Evolutionary conservation across 30 jellyfish, hydroid and myxozoan genomes (phyloP).

Genomic region (Aurelia aurita): DNA sequence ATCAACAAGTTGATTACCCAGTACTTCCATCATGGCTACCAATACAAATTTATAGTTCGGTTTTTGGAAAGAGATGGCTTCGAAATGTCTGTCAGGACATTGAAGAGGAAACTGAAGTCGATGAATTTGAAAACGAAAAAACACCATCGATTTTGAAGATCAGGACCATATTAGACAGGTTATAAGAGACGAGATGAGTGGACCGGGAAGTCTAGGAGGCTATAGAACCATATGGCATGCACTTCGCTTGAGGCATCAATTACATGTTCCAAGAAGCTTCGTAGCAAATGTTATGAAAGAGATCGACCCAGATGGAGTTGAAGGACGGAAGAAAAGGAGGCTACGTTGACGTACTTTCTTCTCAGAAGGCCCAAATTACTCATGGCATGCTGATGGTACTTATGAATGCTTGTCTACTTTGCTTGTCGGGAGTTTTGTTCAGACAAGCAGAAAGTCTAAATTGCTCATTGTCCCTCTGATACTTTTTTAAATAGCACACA

Average conservation of each 20-base stretch:
- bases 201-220: conserved; percentile 10
- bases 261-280: conserved; percentile 9
- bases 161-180: conserved; percentile 12
- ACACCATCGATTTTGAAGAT: conserved; percentile 5
- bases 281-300: conserved; percentile 35
- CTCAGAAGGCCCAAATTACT: conserved; percentile 37
- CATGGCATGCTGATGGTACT: conserved; percentile 58
- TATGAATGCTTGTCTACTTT: background rate
- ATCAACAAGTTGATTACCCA: conserved; percentile 12
- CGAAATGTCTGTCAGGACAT: conserved; percentile 36
- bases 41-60: background rate
- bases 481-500: too few species aligned
- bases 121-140: conserved; percentile 14
- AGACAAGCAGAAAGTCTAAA: background rate
- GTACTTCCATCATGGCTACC: conserved; percentile 21
- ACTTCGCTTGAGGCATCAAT: conserved; percentile 14
- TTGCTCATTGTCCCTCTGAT: background rate
- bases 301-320: conserved; percentile 56
- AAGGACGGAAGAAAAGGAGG: conserved; percentile 1
- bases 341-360: conserved; percentile 10
- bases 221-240: conserved; percentile 27
- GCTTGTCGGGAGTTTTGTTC: background rate
- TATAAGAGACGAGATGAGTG: background rate
- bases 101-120: conserved; percentile 30
- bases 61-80: conserved; percentile 22